Base-by-base conservation (phyloP, 1,140 invertebrate genomes). In the Reticulitermes speratus region DNA sequence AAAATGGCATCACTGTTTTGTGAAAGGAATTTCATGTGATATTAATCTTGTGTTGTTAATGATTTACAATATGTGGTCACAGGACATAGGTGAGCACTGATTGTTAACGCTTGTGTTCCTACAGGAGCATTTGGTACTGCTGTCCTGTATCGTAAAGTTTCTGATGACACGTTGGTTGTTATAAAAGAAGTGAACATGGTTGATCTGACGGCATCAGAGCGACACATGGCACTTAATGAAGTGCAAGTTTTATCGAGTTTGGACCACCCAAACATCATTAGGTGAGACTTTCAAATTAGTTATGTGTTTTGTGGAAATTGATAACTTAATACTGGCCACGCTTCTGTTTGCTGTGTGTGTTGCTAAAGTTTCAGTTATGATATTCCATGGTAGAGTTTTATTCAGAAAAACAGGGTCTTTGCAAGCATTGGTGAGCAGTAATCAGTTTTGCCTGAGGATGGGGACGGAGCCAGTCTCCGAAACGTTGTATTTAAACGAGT, bases 171-270 rank as follows among this genome's bases (percentile, higher is more conserved):
- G 84, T 89, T 95, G 84, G 95, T 96, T 3, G 95, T 96, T 12
- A 92, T 96, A 11, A 96, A 96, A 89, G 95, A 96, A 90, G 95
- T 96, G 44, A 95, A 95, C 90, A 93, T 96, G 91, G 92, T 93
- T 88, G 95, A 96, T 88, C 89, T 96, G n/a, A 94, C 93, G 59
- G 93, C 93, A 6, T 89, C 92, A 3, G 95, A 96, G 89, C 89
- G 95, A 85, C 93, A 95, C 89, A 90, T 96, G 89, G 94, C 96
- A n/a, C 92, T 96, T 84, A 96, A 96, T 90, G 96, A 96, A 91
- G 95, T 95, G 81, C 92, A 93, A 88, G 94, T 96, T 3, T 92
- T 96, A 82, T 94, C 95, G 6, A 93, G 94, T 88, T 89, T 96
- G 32, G 93, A 95, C 88, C 96, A 96, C 90, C 95, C 95, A 11